These are phyloP conservation scores for Proterorhinus semilunaris DNA, from an alignment of 2,113 vertebrate species.

Conservation along the genomic window DNA sequence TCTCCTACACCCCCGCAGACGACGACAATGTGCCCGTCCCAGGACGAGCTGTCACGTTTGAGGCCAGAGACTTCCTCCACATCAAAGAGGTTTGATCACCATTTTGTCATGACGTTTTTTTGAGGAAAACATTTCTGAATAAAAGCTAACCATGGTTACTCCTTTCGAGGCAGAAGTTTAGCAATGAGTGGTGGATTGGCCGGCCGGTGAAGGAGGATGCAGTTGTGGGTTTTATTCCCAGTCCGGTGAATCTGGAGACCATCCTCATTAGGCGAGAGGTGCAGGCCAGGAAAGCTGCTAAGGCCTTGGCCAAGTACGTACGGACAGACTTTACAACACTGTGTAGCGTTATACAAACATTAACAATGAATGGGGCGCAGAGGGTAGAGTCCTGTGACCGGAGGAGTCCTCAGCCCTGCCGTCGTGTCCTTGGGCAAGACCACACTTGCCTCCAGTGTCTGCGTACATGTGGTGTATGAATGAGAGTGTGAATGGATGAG, in stretches of 20 bases:
- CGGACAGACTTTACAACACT: neutral
- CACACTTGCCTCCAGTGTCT: too few relatives aligned
- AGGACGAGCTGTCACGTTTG: slow-evolving; percentile 94
- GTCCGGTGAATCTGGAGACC: slow-evolving; percentile 96
- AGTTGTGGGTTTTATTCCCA: slow-evolving; percentile 98
- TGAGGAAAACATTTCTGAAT: neutral
- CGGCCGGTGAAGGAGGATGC: slow-evolving; percentile 96
- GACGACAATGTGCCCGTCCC: slow-evolving; percentile 95
- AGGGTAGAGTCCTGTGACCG: too few relatives aligned
- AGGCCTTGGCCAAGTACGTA: slow-evolving; percentile 93
- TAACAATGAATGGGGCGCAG: too few relatives aligned
- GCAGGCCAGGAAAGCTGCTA: slow-evolving; percentile 94
- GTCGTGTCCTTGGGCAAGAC: too few relatives aligned
- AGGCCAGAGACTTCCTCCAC: slow-evolving; percentile 97
- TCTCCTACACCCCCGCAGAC: slow-evolving; percentile 91
- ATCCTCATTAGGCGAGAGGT: slow-evolving; percentile 96
- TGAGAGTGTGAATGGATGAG: too few relatives aligned
- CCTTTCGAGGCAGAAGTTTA: slow-evolving; percentile 85
- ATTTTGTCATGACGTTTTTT: neutral
- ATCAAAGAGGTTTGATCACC: slow-evolving; percentile 92
- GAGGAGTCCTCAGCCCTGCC: too few relatives aligned
- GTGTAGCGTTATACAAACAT: too few relatives aligned
- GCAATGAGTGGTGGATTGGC: slow-evolving; percentile 99
- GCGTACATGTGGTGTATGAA: too few relatives aligned
- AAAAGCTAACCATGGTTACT: neutral